These are phyloP conservation scores for Melanchra persicariae DNA, from an alignment of 2,888 invertebrate genomes.

Conservation along the genomic window DNA sequence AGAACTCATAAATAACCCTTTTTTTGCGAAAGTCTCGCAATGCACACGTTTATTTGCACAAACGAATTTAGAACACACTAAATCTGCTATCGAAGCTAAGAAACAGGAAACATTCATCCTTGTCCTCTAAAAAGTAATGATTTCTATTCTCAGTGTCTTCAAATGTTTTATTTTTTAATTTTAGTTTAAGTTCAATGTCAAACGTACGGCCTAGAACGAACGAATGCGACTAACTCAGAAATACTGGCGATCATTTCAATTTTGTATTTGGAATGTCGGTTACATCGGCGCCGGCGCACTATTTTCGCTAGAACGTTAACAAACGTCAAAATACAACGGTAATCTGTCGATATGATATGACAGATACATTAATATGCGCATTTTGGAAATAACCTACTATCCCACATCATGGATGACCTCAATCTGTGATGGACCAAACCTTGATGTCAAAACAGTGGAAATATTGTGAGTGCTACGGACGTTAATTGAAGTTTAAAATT, in stretches of 20 bases:
- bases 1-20: slow-evolving; percentile 42
- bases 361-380: slow-evolving; percentile 48
- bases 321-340: slow-evolving; percentile 60
- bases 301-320: slow-evolving; percentile 49
- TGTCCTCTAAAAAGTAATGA: slow-evolving; percentile 70
- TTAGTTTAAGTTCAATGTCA: slow-evolving; percentile 85
- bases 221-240: slow-evolving; percentile 69
- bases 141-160: slow-evolving; percentile 69
- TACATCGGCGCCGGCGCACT: slow-evolving; percentile 47
- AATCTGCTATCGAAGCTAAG: slow-evolving; percentile 53
- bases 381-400: slow-evolving; percentile 34
- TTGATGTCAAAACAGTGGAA: slow-evolving; percentile 47
- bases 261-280: slow-evolving; percentile 61
- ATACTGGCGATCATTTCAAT: slow-evolving; percentile 59
- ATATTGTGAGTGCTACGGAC: slow-evolving; percentile 31
- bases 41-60: slow-evolving; percentile 42
- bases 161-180: slow-evolving; percentile 71
- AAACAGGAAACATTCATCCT: slow-evolving; percentile 64
- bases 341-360: slow-evolving; percentile 57
- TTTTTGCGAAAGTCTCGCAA: slow-evolving; percentile 30
- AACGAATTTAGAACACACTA: slow-evolving; percentile 36
- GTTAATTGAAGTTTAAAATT: slow-evolving; percentile 44
- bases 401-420: slow-evolving; percentile 43
- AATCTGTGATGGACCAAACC: slow-evolving; percentile 43
- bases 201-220: slow-evolving; percentile 72